Evolutionary conservation across 2,113 vertebrate species (phyloP).

Genomic region (Platysteira castanea): DNA sequence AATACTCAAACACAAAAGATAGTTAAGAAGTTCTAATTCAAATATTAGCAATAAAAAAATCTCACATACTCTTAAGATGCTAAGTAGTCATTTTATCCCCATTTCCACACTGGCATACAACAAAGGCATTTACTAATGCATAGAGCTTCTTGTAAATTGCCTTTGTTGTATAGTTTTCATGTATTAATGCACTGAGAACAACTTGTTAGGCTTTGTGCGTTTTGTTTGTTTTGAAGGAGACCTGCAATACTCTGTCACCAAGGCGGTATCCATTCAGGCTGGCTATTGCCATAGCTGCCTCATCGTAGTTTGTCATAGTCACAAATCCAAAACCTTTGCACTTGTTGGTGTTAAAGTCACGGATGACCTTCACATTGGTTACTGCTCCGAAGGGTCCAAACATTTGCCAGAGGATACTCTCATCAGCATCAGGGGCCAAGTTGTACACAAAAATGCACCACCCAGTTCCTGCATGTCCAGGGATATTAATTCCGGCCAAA

Average conservation of each 20-base stretch:
- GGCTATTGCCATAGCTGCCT: constrained; percentile 98
- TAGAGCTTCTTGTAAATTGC: constrained; percentile 81
- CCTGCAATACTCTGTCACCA: constrained; percentile 96
- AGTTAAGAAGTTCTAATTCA: constrained; percentile 87
- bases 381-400: constrained; percentile 98
- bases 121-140: constrained; percentile 85
- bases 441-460: constrained; percentile 99
- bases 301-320: constrained; percentile 99
- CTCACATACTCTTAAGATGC: constrained; percentile 87
- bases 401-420: constrained; percentile 99
- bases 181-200: constrained; percentile 85
- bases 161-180: constrained; percentile 85
- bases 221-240: constrained; percentile 99
- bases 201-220: constrained; percentile 94
- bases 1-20: constrained; percentile 89
- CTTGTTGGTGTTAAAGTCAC: constrained; percentile 99
- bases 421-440: constrained; percentile 95
- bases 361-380: constrained; percentile 99
- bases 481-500: constrained; percentile 97
- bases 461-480: constrained; percentile 92
- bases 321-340: constrained; percentile 99
- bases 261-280: constrained; percentile 98
- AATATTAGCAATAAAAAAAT: constrained; percentile 87
- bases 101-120: constrained; percentile 90
- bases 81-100: constrained; percentile 85